Evolutionary conservation across 2,797 vertebrate species (phyloP).

Genomic region (Apogon hyalosoma): DNA sequence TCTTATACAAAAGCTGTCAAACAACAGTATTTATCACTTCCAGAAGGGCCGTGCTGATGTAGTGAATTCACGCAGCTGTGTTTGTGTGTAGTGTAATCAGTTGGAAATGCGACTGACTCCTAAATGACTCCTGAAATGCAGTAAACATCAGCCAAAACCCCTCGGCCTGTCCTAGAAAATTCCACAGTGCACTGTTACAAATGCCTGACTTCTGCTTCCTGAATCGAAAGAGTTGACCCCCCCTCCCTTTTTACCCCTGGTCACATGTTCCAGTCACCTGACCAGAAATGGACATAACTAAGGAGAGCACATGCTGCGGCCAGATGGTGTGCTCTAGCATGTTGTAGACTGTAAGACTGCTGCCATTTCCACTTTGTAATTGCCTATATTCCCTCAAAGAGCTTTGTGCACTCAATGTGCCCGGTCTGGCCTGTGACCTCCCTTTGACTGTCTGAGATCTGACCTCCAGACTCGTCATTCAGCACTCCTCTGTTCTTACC

Average conservation of each 20-base stretch:
- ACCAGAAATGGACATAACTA: slow-evolving; percentile 72
- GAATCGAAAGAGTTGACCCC: slow-evolving; percentile 28
- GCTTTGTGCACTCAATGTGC: slow-evolving; percentile 21
- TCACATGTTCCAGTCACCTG: slow-evolving; percentile 74
- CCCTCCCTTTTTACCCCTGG: slow-evolving; percentile 6
- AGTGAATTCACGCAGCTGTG: slow-evolving; percentile 23
- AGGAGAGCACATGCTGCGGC: slow-evolving; percentile 69
- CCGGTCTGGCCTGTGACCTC: slow-evolving; percentile 5
- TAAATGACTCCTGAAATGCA: slow-evolving; percentile 22
- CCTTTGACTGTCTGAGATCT: slow-evolving; percentile 2
- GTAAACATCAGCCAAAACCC: slow-evolving; percentile 42
- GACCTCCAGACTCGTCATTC: slow-evolving; percentile 23
- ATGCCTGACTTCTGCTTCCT: slow-evolving; percentile 56
- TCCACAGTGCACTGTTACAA: slow-evolving; percentile 40
- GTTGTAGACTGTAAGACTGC: slow-evolving; percentile 25
- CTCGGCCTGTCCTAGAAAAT: slow-evolving; percentile 32
- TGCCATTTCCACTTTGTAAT: slow-evolving; percentile 42
- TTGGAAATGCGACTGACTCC: slow-evolving; percentile 21
- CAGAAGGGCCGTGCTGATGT: slow-evolving; percentile 8
- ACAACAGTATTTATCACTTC: slow-evolving; percentile 16
- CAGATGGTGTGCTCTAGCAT: slow-evolving; percentile 63
- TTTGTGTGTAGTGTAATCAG: slow-evolving; percentile 32
- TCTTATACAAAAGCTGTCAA: slow-evolving; percentile 14
- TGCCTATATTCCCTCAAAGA: slow-evolving; percentile 30
- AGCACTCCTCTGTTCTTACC: slow-evolving; percentile 85